Percentiles rank a stretch among this genome's conserved stretches.
Conservation (phyloP, 53 echinoderm and acorn worm genomes). For the Astropecten irregularis region DNA sequence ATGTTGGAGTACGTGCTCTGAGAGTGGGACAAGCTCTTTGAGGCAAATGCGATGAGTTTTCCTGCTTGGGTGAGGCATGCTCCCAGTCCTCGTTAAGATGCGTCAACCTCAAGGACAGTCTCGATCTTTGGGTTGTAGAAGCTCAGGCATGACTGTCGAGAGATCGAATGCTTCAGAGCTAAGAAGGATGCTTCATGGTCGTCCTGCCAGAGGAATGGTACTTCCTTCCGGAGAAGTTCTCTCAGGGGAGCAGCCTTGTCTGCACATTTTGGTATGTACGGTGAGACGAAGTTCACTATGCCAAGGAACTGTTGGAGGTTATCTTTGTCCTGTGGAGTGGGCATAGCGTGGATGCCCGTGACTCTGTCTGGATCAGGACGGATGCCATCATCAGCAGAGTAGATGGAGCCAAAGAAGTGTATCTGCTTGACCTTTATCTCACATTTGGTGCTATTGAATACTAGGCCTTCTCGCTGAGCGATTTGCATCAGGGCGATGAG, state of each 20-base stretch:
- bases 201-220: neutral
- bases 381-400: slow-evolving; percentile 31
- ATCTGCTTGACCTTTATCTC: slow-evolving; percentile 24
- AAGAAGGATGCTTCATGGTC: neutral
- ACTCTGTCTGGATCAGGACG: slow-evolving; percentile 58
- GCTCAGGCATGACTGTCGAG: slow-evolving; percentile 15
- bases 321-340: slow-evolving; percentile 71
- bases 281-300: slow-evolving; percentile 34
- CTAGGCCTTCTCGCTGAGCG: no score
- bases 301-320: slow-evolving; percentile 69
- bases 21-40: slow-evolving; percentile 39
- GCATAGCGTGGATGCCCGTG: no score
- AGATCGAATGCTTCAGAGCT: slow-evolving; percentile 14
- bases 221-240: slow-evolving; percentile 37
- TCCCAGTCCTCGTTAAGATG: slow-evolving; percentile 55
- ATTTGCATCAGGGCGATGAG: slow-evolving; percentile 9
- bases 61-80: slow-evolving; percentile 52
- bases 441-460: slow-evolving; percentile 39
- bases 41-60: slow-evolving; percentile 58
- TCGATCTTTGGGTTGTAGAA: slow-evolving; percentile 34
- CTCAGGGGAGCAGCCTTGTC: slow-evolving; percentile 33
- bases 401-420: slow-evolving; percentile 53
- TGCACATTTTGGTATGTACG: slow-evolving; percentile 53
- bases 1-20: slow-evolving; percentile 51
- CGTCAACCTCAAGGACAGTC: slow-evolving; percentile 40